phyloP scores from a whole-genome alignment of 2,797 vertebrate genomes.

The Sternarchorhynchus goeldii region DNA sequence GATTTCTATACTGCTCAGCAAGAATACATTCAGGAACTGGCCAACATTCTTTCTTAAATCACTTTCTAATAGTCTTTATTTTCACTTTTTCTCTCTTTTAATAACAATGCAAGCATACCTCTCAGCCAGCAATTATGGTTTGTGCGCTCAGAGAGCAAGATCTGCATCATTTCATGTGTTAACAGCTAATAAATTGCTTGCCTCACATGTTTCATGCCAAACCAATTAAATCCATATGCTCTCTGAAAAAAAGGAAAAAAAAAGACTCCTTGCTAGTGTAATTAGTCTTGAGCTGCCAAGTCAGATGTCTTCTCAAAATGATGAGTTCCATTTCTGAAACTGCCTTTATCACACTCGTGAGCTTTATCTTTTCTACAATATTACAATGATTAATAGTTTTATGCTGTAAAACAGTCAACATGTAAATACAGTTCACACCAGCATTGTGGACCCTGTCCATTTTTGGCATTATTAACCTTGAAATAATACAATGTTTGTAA shows the following conservation, averaged over 20 bases:
- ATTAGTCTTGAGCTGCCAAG: conserved; percentile 43
- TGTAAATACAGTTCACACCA: conserved; percentile 13
- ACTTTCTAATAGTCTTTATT: background rate
- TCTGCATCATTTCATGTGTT: conserved; percentile 55
- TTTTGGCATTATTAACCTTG: background rate
- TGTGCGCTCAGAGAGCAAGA: conserved; percentile 32
- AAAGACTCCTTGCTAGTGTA: conserved; percentile 24
- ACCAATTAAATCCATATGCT: conserved; percentile 61
- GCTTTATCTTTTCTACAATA: too few species aligned
- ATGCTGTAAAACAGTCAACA: background rate
- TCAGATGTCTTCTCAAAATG: conserved; percentile 4
- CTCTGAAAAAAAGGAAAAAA: conserved; percentile 16
- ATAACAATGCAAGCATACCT: conserved; percentile 50
- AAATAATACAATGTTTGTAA: background rate
- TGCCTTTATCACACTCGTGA: conserved; percentile 15
- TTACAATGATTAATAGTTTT: background rate
- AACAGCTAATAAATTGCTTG: conserved; percentile 61
- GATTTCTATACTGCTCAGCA: background rate
- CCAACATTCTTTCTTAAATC: background rate
- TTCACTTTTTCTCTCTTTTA: conserved; percentile 26
- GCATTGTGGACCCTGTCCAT: too few species aligned
- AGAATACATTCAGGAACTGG: background rate
- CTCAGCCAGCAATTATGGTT: conserved; percentile 42
- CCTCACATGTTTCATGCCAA: conserved; percentile 47
- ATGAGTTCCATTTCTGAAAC: conserved; percentile 35